Base-by-base conservation (phyloP, 2,888 invertebrate genomes). In the Diaphora mendica region DNA sequence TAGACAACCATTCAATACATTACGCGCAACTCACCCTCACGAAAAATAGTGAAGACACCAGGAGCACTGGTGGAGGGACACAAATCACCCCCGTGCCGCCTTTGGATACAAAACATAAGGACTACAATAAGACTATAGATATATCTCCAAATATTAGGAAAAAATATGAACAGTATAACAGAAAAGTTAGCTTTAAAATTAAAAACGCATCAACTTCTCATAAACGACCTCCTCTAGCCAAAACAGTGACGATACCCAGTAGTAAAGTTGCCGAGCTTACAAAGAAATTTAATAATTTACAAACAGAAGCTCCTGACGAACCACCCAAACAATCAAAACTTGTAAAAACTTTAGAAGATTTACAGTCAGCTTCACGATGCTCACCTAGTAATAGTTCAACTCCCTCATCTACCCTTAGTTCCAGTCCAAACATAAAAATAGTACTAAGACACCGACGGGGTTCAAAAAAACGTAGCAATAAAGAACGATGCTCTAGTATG, bases 241-340 rank as follows among this genome's bases (percentile, higher is more conserved):
- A 94, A 85, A 94, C 95, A 55, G 92, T 96, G 88, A 95, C 96
- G 11, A 92, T 96, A 78, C 91, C 94, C 23, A 94, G 96, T 77
- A 97, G 93, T 83, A 96, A 96, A 89, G 97, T 97, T 55, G 97
- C 97, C 68, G 96, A 97, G 87, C 89, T 97, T 75, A 97, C 97
- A 1, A 96, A 96, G 79, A 97, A 97, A 86, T 97, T 97, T 85
- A 97, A 97, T 87, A 96, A 97, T 87, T 93, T 97, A 85, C 96
- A 96, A 78, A 92, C 88, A 71, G 96, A 96, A 81, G 92, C 94
- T 80, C 89, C 86, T 74, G 89, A 89, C 66, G 89, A 89, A 8
- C 86, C 96, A 13, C 87, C 96, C 64, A 96, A 96, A 79, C 96
- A 96, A 86, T 94, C 96, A 9, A 96, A 96, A 89, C 93, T 96